Percentiles rank a stretch among this genome's conserved stretches.
Evolutionary conservation across 2,888 invertebrate species (phyloP).

Genomic region (Litoditis marina): DNA sequence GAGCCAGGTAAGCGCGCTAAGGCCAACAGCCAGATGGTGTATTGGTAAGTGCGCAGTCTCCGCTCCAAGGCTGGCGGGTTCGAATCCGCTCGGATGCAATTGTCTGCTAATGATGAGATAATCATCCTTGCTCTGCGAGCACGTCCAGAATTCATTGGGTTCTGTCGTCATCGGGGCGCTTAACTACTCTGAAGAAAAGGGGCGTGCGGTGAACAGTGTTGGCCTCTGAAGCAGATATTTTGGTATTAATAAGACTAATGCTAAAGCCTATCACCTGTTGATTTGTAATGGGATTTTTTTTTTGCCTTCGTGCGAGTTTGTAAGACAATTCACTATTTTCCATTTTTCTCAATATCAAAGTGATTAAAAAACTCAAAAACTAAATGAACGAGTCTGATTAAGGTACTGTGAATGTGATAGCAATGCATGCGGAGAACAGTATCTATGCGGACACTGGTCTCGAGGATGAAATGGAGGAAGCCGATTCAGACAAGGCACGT

Average conservation of each 20-base stretch:
- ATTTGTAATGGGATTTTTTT: neutral
- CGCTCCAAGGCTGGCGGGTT: neutral
- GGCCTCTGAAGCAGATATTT: slow-evolving; percentile 10
- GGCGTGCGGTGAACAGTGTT: slow-evolving; percentile 1
- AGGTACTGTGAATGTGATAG: slow-evolving; percentile 26
- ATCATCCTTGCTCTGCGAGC: slow-evolving; percentile 12
- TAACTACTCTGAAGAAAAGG: slow-evolving; percentile 1
- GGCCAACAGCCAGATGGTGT: neutral
- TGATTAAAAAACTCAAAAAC: neutral
- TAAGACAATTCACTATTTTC: neutral
- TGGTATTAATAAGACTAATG: too few species aligned
- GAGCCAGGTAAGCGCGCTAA: slow-evolving; percentile 2
- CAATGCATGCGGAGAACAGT: slow-evolving; percentile 29
- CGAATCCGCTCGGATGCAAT: too few species aligned
- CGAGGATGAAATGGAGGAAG: slow-evolving; percentile 8
- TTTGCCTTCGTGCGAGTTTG: neutral
- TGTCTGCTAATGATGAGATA: slow-evolving; percentile 3
- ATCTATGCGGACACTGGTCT: slow-evolving; percentile 16
- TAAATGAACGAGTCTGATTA: slow-evolving; percentile 5
- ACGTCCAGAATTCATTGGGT: neutral
- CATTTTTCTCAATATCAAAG: too few species aligned
- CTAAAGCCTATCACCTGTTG: too few species aligned
- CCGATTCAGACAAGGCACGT: too few species aligned
- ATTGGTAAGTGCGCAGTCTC: neutral
- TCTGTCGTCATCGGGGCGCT: slow-evolving; percentile 1